Conservation (phyloP, 2,113 vertebrate species). For the human (Homo sapiens) region GRCh38 chr7:78205501-78206000, state of each 20-base stretch:
- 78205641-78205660: conserved; percentile 37
- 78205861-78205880: background rate
- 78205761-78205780: background rate
- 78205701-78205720: background rate
- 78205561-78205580: background rate
- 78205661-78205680: conserved; percentile 25
- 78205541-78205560: background rate
- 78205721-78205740: background rate
- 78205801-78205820: background rate
- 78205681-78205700: background rate
- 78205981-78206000: background rate
- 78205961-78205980: background rate
- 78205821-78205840: background rate
- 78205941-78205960: background rate
- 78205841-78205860: background rate
- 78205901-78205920: background rate
- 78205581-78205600: background rate
- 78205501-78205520: background rate
- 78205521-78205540: background rate
- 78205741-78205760: background rate
- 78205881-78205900: background rate
- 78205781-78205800: background rate
- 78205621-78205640: background rate
- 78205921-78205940: background rate
- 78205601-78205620: background rate